Percentiles rank a stretch among this genome's conserved stretches.
These are phyloP conservation scores for Atherix ibis DNA, from an alignment of 2,888 invertebrate genomes.

Conservation along the genomic window DNA sequence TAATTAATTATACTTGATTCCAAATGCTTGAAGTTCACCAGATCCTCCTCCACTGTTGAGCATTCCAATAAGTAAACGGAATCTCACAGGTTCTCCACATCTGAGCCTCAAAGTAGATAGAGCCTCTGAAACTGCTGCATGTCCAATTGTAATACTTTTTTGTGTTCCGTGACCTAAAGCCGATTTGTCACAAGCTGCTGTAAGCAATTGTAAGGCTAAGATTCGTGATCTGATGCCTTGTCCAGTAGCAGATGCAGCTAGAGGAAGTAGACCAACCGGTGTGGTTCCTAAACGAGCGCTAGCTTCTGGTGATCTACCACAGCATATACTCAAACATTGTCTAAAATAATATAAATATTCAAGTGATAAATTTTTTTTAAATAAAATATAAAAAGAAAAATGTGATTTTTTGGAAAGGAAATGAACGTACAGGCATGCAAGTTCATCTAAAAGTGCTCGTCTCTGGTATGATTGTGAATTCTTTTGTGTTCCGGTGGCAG, in stretches of 20 bases:
- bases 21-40: constrained; percentile 60
- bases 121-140: constrained; percentile 77
- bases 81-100: constrained; percentile 84
- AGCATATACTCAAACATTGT: constrained; percentile 70
- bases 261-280: constrained; percentile 66
- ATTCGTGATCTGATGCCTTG: constrained; percentile 73
- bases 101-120: constrained; percentile 73
- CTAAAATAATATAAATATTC: constrained; percentile 27
- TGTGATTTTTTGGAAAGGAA: too few relatives aligned
- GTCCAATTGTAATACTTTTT: constrained; percentile 47
- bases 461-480: constrained; percentile 53
- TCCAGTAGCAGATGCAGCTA: constrained; percentile 76
- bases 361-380: too few relatives aligned
- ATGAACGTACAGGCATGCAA: constrained; percentile 59
- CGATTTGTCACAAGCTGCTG: constrained; percentile 57
- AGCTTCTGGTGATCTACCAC: constrained; percentile 63
- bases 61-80: constrained; percentile 80
- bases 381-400: too few relatives aligned
- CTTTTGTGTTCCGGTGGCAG: constrained; percentile 30
- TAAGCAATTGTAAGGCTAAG: constrained; percentile 73
- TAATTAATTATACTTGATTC: constrained; percentile 37
- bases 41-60: constrained; percentile 60
- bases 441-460: constrained; percentile 67
- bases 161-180: constrained; percentile 26
- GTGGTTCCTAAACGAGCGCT: constrained; percentile 58